Conservation (phyloP, 2,888 invertebrate genomes). For the Brenthis ino region DNA sequence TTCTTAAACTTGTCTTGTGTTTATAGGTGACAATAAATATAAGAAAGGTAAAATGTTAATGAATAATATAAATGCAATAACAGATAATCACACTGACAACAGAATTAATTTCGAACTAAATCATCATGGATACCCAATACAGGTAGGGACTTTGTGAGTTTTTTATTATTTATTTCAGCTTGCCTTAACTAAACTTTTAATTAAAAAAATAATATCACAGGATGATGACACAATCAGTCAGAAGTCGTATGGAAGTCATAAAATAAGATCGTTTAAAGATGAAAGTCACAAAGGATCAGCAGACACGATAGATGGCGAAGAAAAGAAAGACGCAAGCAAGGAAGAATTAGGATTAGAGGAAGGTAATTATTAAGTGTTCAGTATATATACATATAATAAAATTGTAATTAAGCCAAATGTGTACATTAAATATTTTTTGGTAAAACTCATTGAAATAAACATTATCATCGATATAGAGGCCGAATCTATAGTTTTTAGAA, state of each 20-base stretch:
- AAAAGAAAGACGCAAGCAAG: slow-evolving; percentile 94
- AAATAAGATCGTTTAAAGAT: slow-evolving; percentile 93
- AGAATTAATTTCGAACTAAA: slow-evolving; percentile 88
- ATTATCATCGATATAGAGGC: too few relatives aligned
- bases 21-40: slow-evolving; percentile 89
- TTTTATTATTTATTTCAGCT: slow-evolving; percentile 2
- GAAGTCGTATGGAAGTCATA: slow-evolving; percentile 96
- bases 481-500: too few relatives aligned
- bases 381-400: too few relatives aligned
- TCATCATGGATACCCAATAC: slow-evolving; percentile 86
- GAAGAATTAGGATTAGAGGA: slow-evolving; percentile 93
- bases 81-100: slow-evolving; percentile 88
- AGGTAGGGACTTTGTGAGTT: slow-evolving; percentile 53
- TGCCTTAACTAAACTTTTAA: not conserved
- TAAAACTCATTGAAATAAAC: too few relatives aligned
- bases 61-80: slow-evolving; percentile 92
- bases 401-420: too few relatives aligned
- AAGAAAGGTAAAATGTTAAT: slow-evolving; percentile 91
- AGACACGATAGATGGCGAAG: slow-evolving; percentile 93
- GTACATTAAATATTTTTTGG: too few relatives aligned
- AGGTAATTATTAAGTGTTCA: slow-evolving; percentile 64
- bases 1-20: not conserved
- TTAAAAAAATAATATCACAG: slow-evolving; percentile 50
- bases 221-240: slow-evolving; percentile 92
- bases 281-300: slow-evolving; percentile 95